A percentile compares a stretch with the other conserved stretches of the same genome.
Evolutionary conservation across 2,797 vertebrate genomes (phyloP).

Genomic region (Florisuga fusca): DNA sequence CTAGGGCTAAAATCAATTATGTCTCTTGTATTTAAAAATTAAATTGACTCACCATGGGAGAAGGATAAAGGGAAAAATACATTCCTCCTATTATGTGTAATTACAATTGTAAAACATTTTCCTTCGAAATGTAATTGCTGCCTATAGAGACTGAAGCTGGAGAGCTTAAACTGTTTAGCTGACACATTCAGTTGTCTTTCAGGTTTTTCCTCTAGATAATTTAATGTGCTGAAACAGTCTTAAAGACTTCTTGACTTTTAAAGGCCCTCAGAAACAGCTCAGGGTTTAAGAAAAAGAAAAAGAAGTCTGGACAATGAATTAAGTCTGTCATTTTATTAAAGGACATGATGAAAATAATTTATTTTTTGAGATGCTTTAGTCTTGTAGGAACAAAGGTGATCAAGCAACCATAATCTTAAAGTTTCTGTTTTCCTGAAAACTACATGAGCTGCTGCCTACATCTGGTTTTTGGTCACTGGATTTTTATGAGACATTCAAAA

Average conservation of each 20-base stretch:
- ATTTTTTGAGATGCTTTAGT: background rate
- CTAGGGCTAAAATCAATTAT: slow-evolving; percentile 86
- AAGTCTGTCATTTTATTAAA: slow-evolving; percentile 1
- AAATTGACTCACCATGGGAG: slow-evolving; percentile 84
- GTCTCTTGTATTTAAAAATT: slow-evolving; percentile 85
- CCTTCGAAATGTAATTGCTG: slow-evolving; percentile 82
- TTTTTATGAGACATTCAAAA: background rate
- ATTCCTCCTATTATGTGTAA: slow-evolving; percentile 84
- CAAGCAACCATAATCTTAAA: background rate
- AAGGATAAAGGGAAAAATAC: slow-evolving; percentile 81
- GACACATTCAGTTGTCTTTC: slow-evolving; percentile 71
- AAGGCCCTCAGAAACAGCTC: slow-evolving; percentile 20
- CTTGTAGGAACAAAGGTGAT: background rate
- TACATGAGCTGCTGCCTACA: background rate
- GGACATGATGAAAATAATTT: background rate
- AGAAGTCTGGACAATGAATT: background rate
- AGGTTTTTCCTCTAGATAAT: slow-evolving; percentile 67
- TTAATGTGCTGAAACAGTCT: slow-evolving; percentile 52
- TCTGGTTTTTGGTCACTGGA: background rate
- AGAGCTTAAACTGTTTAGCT: slow-evolving; percentile 74
- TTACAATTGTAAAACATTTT: slow-evolving; percentile 86
- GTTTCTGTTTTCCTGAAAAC: background rate
- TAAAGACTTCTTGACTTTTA: slow-evolving; percentile 45
- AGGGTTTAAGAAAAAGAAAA: background rate
- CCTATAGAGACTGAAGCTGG: slow-evolving; percentile 77